Conservation (phyloP, 2,113 vertebrate genomes). For the Anolis sagrei region DNA sequence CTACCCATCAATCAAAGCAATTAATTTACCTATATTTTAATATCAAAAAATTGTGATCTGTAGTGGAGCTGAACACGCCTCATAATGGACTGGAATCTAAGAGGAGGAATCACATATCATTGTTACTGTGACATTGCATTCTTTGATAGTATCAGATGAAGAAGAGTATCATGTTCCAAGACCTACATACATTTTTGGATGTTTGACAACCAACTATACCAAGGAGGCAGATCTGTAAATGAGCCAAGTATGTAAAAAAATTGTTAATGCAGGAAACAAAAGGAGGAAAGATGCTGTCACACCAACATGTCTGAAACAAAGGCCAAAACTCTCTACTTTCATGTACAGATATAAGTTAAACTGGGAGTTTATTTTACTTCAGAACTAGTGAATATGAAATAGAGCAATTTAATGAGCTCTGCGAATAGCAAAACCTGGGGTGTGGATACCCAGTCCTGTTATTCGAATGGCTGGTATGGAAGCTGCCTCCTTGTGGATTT, state of each 20-base stretch:
- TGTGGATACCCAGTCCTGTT: no score
- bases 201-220: background rate
- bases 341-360: background rate
- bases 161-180: background rate
- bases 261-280: background rate
- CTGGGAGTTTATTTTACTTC: background rate
- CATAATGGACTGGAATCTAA: background rate
- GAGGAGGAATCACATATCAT: background rate
- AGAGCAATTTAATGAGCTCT: no score
- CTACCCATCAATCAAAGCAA: background rate
- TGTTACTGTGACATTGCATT: background rate
- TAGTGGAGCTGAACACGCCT: background rate
- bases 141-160: no score
- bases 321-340: no score
- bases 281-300: background rate
- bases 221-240: background rate
- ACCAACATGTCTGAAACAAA: background rate
- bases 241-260: background rate
- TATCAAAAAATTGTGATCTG: background rate
- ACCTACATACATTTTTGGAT: background rate
- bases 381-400: background rate
- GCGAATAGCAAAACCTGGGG: no score
- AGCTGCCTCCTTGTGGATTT: no score
- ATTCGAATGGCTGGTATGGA: no score
- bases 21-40: background rate